phyloP scores from a whole-genome alignment of 2,113 vertebrate genomes.

The Jacana jacana region DNA sequence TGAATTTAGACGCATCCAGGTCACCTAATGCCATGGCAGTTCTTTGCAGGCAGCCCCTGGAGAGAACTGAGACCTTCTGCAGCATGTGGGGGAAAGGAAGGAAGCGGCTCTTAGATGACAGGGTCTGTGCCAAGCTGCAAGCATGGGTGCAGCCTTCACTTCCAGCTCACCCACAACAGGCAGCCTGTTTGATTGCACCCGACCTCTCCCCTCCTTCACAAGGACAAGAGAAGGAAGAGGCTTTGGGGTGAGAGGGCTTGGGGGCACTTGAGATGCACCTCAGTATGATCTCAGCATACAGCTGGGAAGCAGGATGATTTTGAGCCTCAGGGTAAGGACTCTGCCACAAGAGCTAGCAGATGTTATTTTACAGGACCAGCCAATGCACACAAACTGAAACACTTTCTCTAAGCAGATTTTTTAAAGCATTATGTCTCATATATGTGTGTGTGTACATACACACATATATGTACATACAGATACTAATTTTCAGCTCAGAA shows the following conservation, averaged over 20 bases:
- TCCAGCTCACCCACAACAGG: not conserved
- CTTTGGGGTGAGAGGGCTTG: not conserved
- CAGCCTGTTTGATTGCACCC: not conserved
- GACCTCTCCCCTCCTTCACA: not conserved
- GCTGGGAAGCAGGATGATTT: not conserved
- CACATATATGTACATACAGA: not conserved
- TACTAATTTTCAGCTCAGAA: not conserved
- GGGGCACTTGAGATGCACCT: not conserved
- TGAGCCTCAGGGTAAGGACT: not conserved
- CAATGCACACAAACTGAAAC: not conserved
- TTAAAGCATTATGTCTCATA: not conserved
- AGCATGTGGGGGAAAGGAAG: not conserved
- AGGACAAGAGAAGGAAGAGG: not conserved
- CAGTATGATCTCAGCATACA: not conserved
- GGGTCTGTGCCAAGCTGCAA: not conserved
- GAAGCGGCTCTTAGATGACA: accelerated
- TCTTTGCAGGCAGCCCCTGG: not conserved
- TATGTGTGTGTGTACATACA: not conserved
- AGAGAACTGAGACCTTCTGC: not conserved
- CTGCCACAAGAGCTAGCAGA: not conserved
- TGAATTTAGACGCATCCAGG: not conserved
- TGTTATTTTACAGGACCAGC: not conserved
- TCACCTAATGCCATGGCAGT: not conserved
- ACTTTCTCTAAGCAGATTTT: not conserved
- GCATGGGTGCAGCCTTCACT: not conserved